Percentiles rank a stretch among this genome's conserved stretches.
phyloP scores from a whole-genome alignment of 2,113 vertebrate genomes.

The Hucho hucho region DNA sequence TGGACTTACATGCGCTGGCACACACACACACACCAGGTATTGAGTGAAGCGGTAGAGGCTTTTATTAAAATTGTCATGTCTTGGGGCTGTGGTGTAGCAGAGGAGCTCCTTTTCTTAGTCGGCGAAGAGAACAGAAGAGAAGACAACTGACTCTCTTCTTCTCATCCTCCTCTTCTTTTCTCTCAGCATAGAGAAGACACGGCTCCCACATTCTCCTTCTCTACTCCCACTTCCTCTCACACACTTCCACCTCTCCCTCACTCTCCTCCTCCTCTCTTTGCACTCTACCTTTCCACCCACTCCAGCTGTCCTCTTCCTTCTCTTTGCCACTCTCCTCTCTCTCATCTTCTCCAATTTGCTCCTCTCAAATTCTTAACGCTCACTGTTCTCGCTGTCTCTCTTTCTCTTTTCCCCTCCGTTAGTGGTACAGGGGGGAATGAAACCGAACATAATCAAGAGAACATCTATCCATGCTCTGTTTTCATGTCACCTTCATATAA shows the following conservation, averaged over 20 bases:
- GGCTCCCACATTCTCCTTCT: conserved; percentile 42
- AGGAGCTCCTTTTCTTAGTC: conserved; percentile 72
- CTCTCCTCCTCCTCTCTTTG: conserved; percentile 29
- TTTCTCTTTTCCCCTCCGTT: background rate
- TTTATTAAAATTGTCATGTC: conserved; percentile 69
- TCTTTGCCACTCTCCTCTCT: background rate
- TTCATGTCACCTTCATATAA: conserved; percentile 25
- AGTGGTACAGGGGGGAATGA: background rate
- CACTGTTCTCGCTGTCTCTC: background rate
- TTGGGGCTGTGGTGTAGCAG: conserved; percentile 64
- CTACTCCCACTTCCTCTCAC: conserved; percentile 38
- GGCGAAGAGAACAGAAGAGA: conserved; percentile 42
- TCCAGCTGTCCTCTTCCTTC: background rate
- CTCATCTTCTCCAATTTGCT: background rate
- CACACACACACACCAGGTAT: conserved; percentile 7
- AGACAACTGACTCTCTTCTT: conserved; percentile 44
- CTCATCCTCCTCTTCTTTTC: conserved; percentile 58
- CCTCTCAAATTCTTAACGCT: background rate
- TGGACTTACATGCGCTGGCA: background rate
- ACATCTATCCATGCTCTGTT: conserved; percentile 26
- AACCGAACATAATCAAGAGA: conserved; percentile 31
- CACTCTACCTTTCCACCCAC: background rate
- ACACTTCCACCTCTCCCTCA: conserved; percentile 23
- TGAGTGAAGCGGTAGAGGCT: conserved; percentile 59
- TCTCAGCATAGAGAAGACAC: conserved; percentile 45